Percentiles rank a stretch among this genome's conserved stretches.
Conservation (phyloP, 2,888 invertebrate genomes). For the Eurytoma adleriae region DNA sequence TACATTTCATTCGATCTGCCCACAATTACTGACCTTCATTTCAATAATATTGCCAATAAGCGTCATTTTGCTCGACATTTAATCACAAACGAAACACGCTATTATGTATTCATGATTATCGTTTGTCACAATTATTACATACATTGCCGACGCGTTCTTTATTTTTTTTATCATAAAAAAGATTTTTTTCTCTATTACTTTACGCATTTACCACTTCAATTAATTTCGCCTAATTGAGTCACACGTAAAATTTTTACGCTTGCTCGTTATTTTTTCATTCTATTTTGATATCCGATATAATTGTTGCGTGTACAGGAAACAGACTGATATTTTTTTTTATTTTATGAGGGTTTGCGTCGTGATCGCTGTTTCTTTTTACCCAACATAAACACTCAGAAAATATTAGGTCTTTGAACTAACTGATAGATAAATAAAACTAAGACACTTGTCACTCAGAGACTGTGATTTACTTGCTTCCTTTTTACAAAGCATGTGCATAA, state of each 20-base stretch:
- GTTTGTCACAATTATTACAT: slow-evolving; percentile 44
- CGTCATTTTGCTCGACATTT: slow-evolving; percentile 40
- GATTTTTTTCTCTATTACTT: slow-evolving; percentile 27
- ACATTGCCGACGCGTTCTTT: slow-evolving; percentile 29
- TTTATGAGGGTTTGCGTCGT: slow-evolving; percentile 23
- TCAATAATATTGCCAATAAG: slow-evolving; percentile 55
- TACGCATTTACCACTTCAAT: slow-evolving; percentile 17
- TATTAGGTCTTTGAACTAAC: slow-evolving; percentile 39
- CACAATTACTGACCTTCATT: slow-evolving; percentile 51
- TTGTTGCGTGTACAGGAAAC: slow-evolving; percentile 26
- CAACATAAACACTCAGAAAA: slow-evolving; percentile 49
- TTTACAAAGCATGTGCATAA: slow-evolving; percentile 43
- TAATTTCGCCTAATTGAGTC: slow-evolving; percentile 3
- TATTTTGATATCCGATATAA: slow-evolving; percentile 38
- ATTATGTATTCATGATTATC: slow-evolving; percentile 48
- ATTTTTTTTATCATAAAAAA: slow-evolving; percentile 36
- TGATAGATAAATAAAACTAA: slow-evolving; percentile 26
- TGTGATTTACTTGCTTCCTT: slow-evolving; percentile 25
- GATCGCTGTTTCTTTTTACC: slow-evolving; percentile 22
- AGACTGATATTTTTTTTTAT: slow-evolving; percentile 40
- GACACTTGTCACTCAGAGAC: slow-evolving; percentile 22
- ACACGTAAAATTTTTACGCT: slow-evolving; percentile 30
- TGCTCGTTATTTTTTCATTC: slow-evolving; percentile 14
- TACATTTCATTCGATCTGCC: slow-evolving; percentile 30
- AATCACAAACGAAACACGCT: slow-evolving; percentile 27